Conservation (phyloP, 2,797 vertebrate genomes). For the Hemitrygon akajei region DNA sequence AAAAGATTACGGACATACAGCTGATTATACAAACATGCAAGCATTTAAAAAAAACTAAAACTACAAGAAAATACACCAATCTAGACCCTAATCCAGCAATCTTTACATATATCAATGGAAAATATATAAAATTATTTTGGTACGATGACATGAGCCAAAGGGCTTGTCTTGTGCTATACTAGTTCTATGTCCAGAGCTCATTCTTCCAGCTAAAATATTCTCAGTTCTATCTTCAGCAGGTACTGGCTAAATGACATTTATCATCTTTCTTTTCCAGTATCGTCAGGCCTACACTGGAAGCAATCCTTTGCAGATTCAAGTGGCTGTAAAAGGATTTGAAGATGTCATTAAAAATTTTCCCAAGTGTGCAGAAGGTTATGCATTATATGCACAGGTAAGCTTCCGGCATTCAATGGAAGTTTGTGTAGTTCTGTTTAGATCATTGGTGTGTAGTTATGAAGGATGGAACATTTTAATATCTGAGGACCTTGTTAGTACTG, state of each 20-base stretch:
- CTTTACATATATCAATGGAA: neutral
- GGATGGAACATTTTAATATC: neutral
- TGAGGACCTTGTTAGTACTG: neutral
- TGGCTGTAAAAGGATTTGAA: conserved; percentile 92
- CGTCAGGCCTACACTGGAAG: conserved; percentile 96
- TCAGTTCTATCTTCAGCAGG: neutral
- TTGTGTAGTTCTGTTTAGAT: neutral
- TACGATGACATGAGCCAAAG: too few species aligned
- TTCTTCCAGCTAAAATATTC: neutral
- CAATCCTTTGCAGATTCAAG: conserved; percentile 84
- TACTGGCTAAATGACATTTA: neutral
- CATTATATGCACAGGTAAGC: conserved; percentile 89
- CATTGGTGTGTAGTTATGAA: neutral
- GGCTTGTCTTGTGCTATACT: too few species aligned
- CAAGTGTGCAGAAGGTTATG: conserved; percentile 93
- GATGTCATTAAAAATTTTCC: conserved; percentile 90
- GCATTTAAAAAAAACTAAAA: too few species aligned
- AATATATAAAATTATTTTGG: neutral
- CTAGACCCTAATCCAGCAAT: too few species aligned
- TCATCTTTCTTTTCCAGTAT: conserved; percentile 65
- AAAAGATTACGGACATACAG: too few species aligned
- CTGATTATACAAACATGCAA: too few species aligned
- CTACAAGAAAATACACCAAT: too few species aligned
- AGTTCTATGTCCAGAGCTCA: neutral
- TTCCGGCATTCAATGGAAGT: neutral